Evolutionary conservation across 1,140 invertebrate genomes (phyloP).

Genomic region (Drosophila orosa): DNA sequence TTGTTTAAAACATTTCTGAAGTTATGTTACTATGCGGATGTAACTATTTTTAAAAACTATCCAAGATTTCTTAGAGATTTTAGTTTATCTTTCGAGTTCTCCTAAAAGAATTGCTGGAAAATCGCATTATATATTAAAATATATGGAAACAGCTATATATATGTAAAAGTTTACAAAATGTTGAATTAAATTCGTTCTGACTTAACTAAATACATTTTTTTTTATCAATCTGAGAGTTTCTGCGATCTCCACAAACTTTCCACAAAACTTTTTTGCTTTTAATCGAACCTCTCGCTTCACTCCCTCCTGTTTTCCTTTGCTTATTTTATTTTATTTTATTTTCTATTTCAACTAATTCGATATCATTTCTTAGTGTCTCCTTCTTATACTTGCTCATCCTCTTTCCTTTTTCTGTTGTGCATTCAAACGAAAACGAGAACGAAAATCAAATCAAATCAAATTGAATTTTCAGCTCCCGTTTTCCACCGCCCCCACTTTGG

Average conservation of each 20-base stretch:
- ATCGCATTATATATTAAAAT: no score
- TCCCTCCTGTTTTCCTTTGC: not conserved
- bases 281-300: not conserved
- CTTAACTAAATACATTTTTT: not conserved
- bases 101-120: no score
- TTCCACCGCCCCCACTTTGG: slow-evolving; percentile 16
- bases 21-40: no score
- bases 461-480: slow-evolving; percentile 75
- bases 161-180: no score
- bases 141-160: not conserved
- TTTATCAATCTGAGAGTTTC: not conserved
- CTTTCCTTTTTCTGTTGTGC: slow-evolving; percentile 55
- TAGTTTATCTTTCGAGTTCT: not conserved
- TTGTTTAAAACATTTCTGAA: no score
- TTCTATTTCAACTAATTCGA: slow-evolving; percentile 79
- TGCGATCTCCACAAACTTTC: not conserved
- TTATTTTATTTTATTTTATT: slow-evolving; percentile 46
- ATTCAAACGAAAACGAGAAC: slow-evolving; percentile 81
- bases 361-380: slow-evolving; percentile 67
- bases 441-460: slow-evolving; percentile 84
- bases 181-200: not conserved
- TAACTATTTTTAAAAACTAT: not conserved
- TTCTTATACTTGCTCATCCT: slow-evolving; percentile 19
- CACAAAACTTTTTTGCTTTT: slow-evolving; percentile 16
- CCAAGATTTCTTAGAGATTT: not conserved